phyloP scores from a whole-genome alignment of 1,140 invertebrate genomes.

The Lamellibrachia luymesi region DNA sequence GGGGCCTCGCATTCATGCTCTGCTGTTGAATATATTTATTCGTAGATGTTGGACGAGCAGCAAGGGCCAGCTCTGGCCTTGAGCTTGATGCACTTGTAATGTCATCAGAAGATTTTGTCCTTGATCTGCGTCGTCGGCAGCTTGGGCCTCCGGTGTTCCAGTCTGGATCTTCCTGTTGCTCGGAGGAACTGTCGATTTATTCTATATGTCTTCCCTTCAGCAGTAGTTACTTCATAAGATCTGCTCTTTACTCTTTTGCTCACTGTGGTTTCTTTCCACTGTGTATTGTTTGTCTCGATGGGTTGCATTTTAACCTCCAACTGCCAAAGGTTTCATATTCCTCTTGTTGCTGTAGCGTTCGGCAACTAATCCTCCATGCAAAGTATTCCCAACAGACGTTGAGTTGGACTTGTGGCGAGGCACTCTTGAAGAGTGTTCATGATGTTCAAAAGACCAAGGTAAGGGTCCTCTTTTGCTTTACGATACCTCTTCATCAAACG shows the following conservation, averaged over 20 bases:
- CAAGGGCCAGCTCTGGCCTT: not conserved
- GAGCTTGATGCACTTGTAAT: too few species aligned
- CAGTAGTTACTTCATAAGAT: too few species aligned
- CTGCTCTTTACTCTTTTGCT: not conserved
- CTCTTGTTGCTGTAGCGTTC: not conserved
- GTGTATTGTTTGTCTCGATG: not conserved
- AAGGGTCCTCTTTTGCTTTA: slow-evolving; percentile 18
- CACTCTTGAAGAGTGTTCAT: slow-evolving; percentile 27
- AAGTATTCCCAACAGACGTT: not conserved
- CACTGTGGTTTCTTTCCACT: slow-evolving; percentile 15
- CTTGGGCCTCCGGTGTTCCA: too few species aligned
- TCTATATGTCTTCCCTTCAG: too few species aligned
- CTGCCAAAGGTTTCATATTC: not conserved
- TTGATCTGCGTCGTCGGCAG: too few species aligned
- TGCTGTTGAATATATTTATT: not conserved
- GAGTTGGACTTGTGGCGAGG: slow-evolving; percentile 7
- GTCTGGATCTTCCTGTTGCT: too few species aligned
- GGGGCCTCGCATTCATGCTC: not conserved
- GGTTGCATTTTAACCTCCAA: slow-evolving; percentile 11
- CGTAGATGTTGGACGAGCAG: not conserved
- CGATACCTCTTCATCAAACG: slow-evolving; percentile 7
- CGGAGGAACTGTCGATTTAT: too few species aligned
- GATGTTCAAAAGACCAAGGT: slow-evolving; percentile 25
- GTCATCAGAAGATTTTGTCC: too few species aligned
- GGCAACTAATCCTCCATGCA: not conserved